phyloP scores from a whole-genome alignment of 2,888 invertebrate species.

The Tineola bisselliella region DNA sequence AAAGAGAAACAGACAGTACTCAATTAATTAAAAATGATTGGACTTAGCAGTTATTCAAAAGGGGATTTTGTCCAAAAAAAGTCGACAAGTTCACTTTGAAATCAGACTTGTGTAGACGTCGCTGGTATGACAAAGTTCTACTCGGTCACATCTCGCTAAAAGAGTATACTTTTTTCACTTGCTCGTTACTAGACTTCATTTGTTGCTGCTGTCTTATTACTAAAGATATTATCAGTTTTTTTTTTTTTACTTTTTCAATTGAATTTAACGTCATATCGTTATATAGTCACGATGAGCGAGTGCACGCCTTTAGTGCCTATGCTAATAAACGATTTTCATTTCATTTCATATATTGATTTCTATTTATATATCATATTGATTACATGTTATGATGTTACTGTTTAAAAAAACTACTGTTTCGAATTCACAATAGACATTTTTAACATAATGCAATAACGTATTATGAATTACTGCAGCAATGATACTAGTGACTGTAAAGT shows the following conservation, averaged over 20 bases:
- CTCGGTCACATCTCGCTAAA: conserved; percentile 4
- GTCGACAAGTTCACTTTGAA: not conserved
- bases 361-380: too few relatives aligned
- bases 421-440: too few relatives aligned
- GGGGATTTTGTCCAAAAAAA: not conserved
- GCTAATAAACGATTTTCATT: too few relatives aligned
- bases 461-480: not conserved
- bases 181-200: conserved; percentile 13
- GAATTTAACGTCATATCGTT: too few relatives aligned
- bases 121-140: not conserved
- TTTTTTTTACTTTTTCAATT: too few relatives aligned
- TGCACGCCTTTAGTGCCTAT: too few relatives aligned
- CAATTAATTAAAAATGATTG: not conserved
- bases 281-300: too few relatives aligned
- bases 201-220: not conserved
- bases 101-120: not conserved
- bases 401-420: too few relatives aligned
- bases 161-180: not conserved
- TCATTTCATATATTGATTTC: too few relatives aligned
- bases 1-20: not conserved
- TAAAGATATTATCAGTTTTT: not conserved
- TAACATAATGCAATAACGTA: not conserved
- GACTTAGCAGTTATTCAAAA: not conserved
- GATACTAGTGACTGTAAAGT: conserved; percentile 24
- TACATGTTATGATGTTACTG: too few relatives aligned